Conservation (phyloP, 2,113 vertebrate genomes). For the Sapajus apella region DNA sequence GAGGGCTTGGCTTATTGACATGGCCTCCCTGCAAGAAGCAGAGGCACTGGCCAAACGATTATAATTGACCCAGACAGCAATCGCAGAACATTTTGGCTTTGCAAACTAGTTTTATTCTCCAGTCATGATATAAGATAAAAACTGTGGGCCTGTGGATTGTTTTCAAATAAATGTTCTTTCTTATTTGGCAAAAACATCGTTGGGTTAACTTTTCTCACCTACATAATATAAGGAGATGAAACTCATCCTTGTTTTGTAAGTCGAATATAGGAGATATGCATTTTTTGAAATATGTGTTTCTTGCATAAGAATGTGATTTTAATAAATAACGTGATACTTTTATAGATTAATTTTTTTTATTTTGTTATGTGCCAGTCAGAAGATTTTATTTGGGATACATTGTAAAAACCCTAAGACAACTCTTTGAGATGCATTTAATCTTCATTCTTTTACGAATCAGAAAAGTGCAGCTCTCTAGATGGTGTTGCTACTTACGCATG, state of each 20-base stretch:
- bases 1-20: slow-evolving; percentile 61
- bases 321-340: background rate
- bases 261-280: background rate
- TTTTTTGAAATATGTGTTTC: background rate
- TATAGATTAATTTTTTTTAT: background rate
- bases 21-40: slow-evolving; percentile 34
- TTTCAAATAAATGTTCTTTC: slow-evolving; percentile 1
- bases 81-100: background rate
- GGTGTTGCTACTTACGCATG: accelerated
- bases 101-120: background rate
- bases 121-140: background rate
- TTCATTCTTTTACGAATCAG: background rate
- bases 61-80: slow-evolving; percentile 47
- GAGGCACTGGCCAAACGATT: background rate
- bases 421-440: background rate
- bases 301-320: background rate
- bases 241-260: background rate
- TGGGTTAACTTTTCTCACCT: background rate
- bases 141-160: background rate
- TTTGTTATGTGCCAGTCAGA: background rate
- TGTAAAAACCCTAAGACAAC: background rate
- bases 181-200: background rate
- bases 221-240: background rate
- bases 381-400: background rate
- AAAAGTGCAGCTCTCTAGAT: background rate